Conservation (phyloP, 2,888 invertebrate genomes). For the Drosophila kokeensis region DNA sequence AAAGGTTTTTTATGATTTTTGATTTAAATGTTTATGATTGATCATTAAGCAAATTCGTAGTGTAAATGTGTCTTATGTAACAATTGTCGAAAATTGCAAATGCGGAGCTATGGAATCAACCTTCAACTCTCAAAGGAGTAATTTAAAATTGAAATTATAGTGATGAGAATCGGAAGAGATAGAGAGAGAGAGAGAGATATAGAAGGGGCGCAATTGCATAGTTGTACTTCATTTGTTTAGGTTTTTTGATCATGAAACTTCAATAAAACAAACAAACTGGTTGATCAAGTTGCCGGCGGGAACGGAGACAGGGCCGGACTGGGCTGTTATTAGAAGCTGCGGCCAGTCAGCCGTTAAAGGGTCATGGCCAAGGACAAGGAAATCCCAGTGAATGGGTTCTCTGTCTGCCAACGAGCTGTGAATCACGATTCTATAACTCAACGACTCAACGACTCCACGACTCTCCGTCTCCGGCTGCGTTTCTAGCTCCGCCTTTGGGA, state of each 20-base stretch:
- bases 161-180: conserved; percentile 9
- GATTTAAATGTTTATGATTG: conserved; percentile 66
- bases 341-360: conserved; percentile 73
- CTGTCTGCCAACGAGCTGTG: conserved; percentile 43
- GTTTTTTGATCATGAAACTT: conserved; percentile 78
- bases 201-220: conserved; percentile 22
- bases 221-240: conserved; percentile 59
- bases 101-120: conserved; percentile 57
- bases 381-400: conserved; percentile 76
- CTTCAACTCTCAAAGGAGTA: conserved; percentile 74
- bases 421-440: conserved; percentile 58
- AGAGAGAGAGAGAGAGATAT: not conserved
- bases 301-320: conserved; percentile 22
- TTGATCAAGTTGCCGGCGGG: conserved; percentile 48
- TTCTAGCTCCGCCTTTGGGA: conserved; percentile 31
- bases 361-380: conserved; percentile 82
- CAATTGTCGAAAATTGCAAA: conserved; percentile 77
- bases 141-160: conserved; percentile 38
- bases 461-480: conserved; percentile 20
- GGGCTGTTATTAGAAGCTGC: conserved; percentile 49
- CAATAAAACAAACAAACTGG: conserved; percentile 71
- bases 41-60: conserved; percentile 67
- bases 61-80: conserved; percentile 77
- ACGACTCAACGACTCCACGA: conserved; percentile 9
- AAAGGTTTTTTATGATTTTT: conserved; percentile 55